Evolutionary conservation across 2,113 vertebrate genomes (phyloP).

Genomic region (Psittacus erithacus): DNA sequence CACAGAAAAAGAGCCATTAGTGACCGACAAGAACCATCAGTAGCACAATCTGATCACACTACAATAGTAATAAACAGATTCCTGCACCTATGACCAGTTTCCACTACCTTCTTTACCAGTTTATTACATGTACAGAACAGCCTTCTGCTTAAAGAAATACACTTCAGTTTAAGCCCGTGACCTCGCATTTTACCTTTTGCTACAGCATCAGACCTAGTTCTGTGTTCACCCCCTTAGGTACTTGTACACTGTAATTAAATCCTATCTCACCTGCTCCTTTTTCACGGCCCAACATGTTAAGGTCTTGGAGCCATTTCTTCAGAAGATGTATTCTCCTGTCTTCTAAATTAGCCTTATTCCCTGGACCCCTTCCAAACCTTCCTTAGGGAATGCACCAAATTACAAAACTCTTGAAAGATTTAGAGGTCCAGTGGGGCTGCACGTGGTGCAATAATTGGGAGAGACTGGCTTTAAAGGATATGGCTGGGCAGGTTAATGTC

Average conservation of each 20-base stretch:
- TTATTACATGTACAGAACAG: not conserved
- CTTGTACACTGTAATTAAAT: conserved; percentile 57
- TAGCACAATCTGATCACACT: not conserved
- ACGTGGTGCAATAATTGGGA: not conserved
- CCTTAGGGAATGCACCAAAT: conserved; percentile 59
- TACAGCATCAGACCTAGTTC: conserved; percentile 2
- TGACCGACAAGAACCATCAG: not conserved
- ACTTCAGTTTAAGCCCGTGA: not conserved
- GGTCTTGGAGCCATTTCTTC: conserved; percentile 58
- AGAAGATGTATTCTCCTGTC: conserved; percentile 7
- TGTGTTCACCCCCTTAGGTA: conserved; percentile 41
- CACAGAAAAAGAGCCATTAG: not conserved
- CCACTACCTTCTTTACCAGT: not conserved
- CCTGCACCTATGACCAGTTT: not conserved
- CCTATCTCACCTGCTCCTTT: conserved; percentile 50
- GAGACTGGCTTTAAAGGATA: not conserved
- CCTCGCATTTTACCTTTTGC: conserved; percentile 15
- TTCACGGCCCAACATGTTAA: conserved; percentile 58
- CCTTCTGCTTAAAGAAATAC: not conserved
- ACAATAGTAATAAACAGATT: not conserved
- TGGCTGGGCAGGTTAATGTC: conserved; percentile 46
- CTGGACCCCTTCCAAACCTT: conserved; percentile 56
- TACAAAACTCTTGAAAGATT: conserved; percentile 63
- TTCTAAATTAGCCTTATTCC: conserved; percentile 31
- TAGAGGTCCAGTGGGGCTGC: conserved; percentile 29